Base-by-base conservation (phyloP, 2,888 invertebrate species). In the Beris chalybata region DNA sequence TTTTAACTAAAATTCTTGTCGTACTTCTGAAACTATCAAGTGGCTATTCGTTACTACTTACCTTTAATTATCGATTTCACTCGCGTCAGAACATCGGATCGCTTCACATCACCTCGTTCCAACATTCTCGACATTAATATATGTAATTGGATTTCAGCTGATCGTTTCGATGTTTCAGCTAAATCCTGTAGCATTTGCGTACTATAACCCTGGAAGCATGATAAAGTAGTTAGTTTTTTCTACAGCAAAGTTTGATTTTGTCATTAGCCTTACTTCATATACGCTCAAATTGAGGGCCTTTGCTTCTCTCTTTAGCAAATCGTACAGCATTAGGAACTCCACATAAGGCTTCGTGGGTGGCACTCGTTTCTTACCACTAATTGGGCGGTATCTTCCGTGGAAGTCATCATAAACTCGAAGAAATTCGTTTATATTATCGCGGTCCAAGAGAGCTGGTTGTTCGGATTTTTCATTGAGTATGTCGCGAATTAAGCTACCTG, bases 311-410 rank as follows among this genome's bases (percentile, higher is more conserved):
- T 81, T 81, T 1, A 81, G 74, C 30, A 81, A 73, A 73, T 81
- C 81, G 61, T 81, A 81, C 29, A 80, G 74, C 56, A 81, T 74
- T 45, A 81, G 70, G 63, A 81, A 79, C 55, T 80, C 79, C 1
- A 81, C 80, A 71, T 81, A 81, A 1, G 81, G 76, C 61, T 80
- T 79, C 0, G 81, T 81, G 43, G 79, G 79, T 12, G 81, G 81
- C 30, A 77, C 74, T 7, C 79, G 75, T 71, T 81, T 81, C 52
- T 79, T 79, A 4, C 81, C 81, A 0, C 79, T 77, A 43, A 76
- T 75, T n/a, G 78, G 76, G 5, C 74, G 71, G 59, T 69, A 67
- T 15, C 76, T 73, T 2, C 78, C 79, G 69, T 78, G 80, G 56
- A 75, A 77, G 65, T 81, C 81, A 70, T 81, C 81, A 66, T 81